A percentile compares a stretch with the other conserved stretches of the same genome.
Evolutionary conservation across 2,113 vertebrate genomes (phyloP).

Genomic region (Upupa epops): DNA sequence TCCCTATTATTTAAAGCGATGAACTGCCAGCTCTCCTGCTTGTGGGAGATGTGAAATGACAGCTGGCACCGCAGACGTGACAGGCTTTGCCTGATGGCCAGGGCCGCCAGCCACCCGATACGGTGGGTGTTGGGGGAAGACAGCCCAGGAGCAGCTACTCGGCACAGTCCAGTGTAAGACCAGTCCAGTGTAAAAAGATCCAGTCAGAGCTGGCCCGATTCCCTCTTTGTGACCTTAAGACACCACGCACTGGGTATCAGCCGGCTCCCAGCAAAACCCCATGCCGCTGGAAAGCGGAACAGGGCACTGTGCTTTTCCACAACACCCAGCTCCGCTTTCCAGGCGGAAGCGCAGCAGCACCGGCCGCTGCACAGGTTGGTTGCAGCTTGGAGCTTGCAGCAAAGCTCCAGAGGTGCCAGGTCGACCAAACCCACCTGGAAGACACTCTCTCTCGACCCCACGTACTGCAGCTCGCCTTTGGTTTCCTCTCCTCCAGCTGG

Average conservation of each 20-base stretch:
- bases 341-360: background rate
- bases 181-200: background rate
- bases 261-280: background rate
- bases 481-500: background rate
- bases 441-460: background rate
- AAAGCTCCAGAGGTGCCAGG: too few species aligned
- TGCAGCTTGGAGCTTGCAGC: background rate
- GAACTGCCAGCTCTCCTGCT: background rate
- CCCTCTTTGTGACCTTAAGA: background rate
- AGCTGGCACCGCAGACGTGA: background rate
- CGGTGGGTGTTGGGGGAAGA: background rate
- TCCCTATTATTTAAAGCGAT: background rate
- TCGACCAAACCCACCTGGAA: background rate
- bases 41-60: background rate
- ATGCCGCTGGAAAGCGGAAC: background rate
- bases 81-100: background rate
- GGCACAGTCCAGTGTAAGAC: background rate
- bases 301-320: background rate
- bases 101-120: background rate
- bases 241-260: background rate
- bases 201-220: background rate
- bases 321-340: background rate
- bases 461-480: background rate
- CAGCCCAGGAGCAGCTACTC: background rate
- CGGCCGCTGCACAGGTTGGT: background rate